These are phyloP conservation scores for Holocentrus rufus DNA, from an alignment of 2,797 vertebrate species.

Conservation along the genomic window DNA sequence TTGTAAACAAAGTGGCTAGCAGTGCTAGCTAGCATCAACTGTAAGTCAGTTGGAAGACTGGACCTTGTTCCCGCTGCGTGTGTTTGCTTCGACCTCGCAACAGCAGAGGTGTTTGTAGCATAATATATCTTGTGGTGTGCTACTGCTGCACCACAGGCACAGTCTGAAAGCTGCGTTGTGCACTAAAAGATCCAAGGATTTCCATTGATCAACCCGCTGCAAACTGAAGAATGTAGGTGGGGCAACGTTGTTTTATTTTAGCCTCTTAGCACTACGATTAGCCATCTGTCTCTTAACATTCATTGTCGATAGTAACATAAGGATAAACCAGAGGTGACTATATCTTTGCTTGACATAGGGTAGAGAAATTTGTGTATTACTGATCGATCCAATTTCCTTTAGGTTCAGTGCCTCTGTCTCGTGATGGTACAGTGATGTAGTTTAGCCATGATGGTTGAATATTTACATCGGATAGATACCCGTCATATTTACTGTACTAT, in stretches of 20 bases:
- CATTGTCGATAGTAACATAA: neutral
- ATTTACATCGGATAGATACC: too few species aligned
- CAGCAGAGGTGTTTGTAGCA: neutral
- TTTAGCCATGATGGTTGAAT: neutral
- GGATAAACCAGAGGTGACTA: neutral
- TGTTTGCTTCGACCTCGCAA: constrained; percentile 11
- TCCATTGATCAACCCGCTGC: neutral
- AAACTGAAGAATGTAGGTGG: constrained; percentile 19
- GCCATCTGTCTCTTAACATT: constrained; percentile 17
- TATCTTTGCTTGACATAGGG: neutral
- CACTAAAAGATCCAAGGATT: neutral
- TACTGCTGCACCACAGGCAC: neutral
- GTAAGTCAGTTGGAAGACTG: constrained; percentile 36
- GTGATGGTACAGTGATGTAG: neutral
- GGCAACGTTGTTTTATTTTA: constrained; percentile 7
- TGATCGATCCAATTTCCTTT: neutral
- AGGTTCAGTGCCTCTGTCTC: neutral
- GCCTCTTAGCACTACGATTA: neutral
- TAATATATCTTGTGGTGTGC: constrained; percentile 3
- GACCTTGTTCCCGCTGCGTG: constrained; percentile 34
- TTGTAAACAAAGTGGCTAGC: constrained; percentile 74
- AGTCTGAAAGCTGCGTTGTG: neutral
- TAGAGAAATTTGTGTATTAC: neutral
- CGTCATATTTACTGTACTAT: too few species aligned
- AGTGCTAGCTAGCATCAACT: constrained; percentile 56